These are phyloP conservation scores for Lithophane semibrunnea DNA, from an alignment of 2,888 invertebrate species.

Conservation along the genomic window DNA sequence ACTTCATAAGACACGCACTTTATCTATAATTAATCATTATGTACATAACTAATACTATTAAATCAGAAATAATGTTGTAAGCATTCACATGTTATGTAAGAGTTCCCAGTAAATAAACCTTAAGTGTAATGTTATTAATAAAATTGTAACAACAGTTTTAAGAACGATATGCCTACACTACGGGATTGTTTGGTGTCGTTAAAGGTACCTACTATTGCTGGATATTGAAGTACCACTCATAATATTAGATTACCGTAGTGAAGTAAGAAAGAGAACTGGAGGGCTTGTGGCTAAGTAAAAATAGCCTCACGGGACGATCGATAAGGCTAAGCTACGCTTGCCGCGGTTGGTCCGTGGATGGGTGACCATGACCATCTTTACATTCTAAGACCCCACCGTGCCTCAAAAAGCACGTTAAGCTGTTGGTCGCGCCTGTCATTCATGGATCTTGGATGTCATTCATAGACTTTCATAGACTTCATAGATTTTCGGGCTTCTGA, in stretches of 20 bases:
- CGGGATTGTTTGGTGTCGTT: not conserved
- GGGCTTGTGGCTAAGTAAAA: not conserved
- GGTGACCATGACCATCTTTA: too few species aligned
- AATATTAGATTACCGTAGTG: not conserved
- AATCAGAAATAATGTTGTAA: conserved; percentile 33
- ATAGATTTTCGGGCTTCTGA: too few species aligned
- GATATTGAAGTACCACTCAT: not conserved
- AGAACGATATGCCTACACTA: not conserved
- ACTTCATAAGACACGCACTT: conserved; percentile 23
- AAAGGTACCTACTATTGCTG: not conserved
- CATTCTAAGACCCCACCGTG: too few species aligned
- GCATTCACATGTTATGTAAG: conserved; percentile 16
- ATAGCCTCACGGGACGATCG: too few species aligned
- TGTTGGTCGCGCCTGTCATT: not conserved
- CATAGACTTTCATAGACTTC: too few species aligned
- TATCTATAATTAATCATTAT: conserved; percentile 27
- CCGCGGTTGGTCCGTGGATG: too few species aligned
- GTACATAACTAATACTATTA: conserved; percentile 3
- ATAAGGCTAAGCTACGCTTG: too few species aligned
- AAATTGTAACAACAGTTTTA: not conserved
- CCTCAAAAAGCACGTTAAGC: not conserved
- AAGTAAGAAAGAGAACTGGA: not conserved
- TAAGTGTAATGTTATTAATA: too few species aligned
- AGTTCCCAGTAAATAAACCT: conserved; percentile 1
- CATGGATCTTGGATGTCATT: not conserved